Evolutionary conservation across 1,140 invertebrate genomes (phyloP), one percentile per base, ranked within the genome.

Genomic region (Hylaeus anthracinus): DNA sequence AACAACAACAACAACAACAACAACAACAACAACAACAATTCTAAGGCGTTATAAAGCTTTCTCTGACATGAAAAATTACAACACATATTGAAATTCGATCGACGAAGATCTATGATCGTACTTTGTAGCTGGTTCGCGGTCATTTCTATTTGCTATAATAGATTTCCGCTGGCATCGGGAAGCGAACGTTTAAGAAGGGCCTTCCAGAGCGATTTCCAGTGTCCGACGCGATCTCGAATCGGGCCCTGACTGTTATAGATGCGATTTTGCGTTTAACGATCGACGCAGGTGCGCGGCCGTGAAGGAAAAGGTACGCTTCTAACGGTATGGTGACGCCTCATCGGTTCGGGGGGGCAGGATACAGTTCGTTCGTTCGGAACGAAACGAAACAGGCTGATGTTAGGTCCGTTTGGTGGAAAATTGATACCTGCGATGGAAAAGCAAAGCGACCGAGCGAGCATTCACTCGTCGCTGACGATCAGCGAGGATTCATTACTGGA

Each of bases 281-380:
- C 79, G 51, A 85, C 85, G 88, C 90, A 90, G 88, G 90, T 90
- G 91, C 82, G 64, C 79, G 65, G 70, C 48, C 39, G 41, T 53
- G 55, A 39, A 75, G 58, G 65, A 79, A 65, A 77, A 86, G 75
- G 80, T 61, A 69, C 81, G 56, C 72, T 86, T 53, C 72, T 92
- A 92, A 92, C 91, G 91, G 91, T 92, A 88, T 72, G 85, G 88
- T 71, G 89, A 91, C 88, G 90, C 89, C 90, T 92, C 89, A 91
- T 92, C 91, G 91, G 87, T 91, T 91, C 86, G 88, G 88, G 37
- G 60, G 61, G 37, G 56, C 73, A 43, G 58, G 76, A 64, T 72
- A 70, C 76, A 61, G 48, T 72, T 64, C 76, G 60, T 45, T 15
- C 69, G 58, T n/a, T 41, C 41, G 43, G 26, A 72, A 72, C 51